Percentiles rank a stretch among this genome's conserved stretches.
Evolutionary conservation across 2,888 invertebrate genomes (phyloP).

Genomic region (Spisula solida): DNA sequence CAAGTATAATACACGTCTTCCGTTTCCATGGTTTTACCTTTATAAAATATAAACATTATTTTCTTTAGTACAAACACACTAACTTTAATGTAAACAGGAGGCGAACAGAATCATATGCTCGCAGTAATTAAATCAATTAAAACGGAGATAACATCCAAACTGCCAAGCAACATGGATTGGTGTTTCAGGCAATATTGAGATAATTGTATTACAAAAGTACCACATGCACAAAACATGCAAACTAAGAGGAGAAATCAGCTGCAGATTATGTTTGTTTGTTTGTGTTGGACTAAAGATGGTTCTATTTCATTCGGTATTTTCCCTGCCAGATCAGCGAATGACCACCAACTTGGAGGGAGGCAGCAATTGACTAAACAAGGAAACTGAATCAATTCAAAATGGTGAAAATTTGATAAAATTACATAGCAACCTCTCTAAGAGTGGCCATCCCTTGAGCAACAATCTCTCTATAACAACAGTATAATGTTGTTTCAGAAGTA

Average conservation of each 20-base stretch:
- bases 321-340: too few relatives aligned
- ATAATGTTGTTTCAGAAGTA: too few relatives aligned
- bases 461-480: too few relatives aligned
- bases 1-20: slow-evolving; percentile 69
- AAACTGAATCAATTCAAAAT: too few relatives aligned
- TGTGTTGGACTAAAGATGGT: too few relatives aligned
- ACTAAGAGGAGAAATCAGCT: not conserved
- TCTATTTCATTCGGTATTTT: too few relatives aligned
- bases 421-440: too few relatives aligned
- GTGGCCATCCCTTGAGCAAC: too few relatives aligned
- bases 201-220: not conserved
- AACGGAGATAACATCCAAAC: not conserved
- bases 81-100: slow-evolving; percentile 46
- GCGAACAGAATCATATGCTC: slow-evolving; percentile 25
- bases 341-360: too few relatives aligned
- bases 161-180: not conserved
- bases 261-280: not conserved
- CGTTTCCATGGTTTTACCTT: slow-evolving; percentile 70
- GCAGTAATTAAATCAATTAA: slow-evolving; percentile 49
- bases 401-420: too few relatives aligned
- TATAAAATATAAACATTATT: slow-evolving; percentile 64
- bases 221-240: slow-evolving; percentile 1
- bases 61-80: slow-evolving; percentile 48
- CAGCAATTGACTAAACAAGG: too few relatives aligned
- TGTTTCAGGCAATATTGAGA: not conserved